A percentile compares a stretch with the other conserved stretches of the same genome.
Evolutionary conservation across 2,888 invertebrate genomes (phyloP).

Genomic region (Heliconius aoede): DNA sequence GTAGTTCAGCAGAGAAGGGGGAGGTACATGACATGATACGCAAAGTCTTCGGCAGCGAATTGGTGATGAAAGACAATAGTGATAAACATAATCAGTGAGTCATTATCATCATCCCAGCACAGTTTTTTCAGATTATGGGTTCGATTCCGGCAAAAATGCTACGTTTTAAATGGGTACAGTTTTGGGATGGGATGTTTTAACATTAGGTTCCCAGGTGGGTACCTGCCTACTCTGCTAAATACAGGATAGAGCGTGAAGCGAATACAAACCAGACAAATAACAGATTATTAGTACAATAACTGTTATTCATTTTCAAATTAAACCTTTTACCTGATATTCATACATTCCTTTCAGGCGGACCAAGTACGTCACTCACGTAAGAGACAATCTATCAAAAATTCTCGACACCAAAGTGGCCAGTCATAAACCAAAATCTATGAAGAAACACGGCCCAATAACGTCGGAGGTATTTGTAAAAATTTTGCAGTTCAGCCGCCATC

Average conservation of each 20-base stretch:
- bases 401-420: constrained; percentile 64
- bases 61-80: constrained; percentile 75
- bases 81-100: constrained; percentile 70
- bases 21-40: constrained; percentile 74
- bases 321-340: neutral
- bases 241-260: too few relatives aligned
- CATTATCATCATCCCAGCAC: neutral
- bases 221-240: too few relatives aligned
- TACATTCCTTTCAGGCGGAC: constrained; percentile 59
- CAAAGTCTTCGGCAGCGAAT: constrained; percentile 72
- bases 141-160: neutral
- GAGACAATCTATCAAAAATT: constrained; percentile 69
- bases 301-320: too few relatives aligned
- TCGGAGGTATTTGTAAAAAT: constrained; percentile 55
- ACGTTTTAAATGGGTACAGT: too few relatives aligned
- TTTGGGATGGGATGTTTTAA: too few relatives aligned
- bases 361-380: constrained; percentile 71
- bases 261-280: too few relatives aligned
- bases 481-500: neutral
- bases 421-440: constrained; percentile 60
- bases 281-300: too few relatives aligned
- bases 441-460: constrained; percentile 60
- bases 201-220: too few relatives aligned
- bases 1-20: constrained; percentile 70
- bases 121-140: neutral